Conservation (phyloP, 2,888 invertebrate species). For the Calameuta filiformis region DNA sequence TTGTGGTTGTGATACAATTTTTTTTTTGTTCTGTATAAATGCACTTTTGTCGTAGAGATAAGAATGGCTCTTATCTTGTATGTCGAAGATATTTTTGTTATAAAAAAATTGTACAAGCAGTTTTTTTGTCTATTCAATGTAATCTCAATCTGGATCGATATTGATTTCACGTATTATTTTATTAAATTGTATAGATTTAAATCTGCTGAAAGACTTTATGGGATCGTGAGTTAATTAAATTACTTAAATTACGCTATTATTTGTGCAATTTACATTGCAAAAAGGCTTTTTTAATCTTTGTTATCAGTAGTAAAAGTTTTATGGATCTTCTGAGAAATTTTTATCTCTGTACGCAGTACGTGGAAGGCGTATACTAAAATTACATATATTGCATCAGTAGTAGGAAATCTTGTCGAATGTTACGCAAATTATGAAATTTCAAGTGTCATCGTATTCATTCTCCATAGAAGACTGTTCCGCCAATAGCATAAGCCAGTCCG, state of each 20-base stretch:
- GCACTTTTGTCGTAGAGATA: not conserved
- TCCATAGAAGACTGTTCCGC: not conserved
- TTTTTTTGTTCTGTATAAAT: not conserved
- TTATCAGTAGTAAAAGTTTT: not conserved
- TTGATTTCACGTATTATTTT: too few relatives aligned
- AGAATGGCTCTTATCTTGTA: not conserved
- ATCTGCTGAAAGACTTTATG: too few relatives aligned
- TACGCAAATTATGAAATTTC: not conserved
- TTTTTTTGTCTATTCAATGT: too few relatives aligned
- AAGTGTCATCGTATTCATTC: not conserved
- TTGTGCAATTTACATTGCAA: too few relatives aligned
- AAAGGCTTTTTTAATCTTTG: not conserved
- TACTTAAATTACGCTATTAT: too few relatives aligned
- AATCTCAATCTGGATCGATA: too few relatives aligned
- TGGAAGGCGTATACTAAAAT: too few relatives aligned
- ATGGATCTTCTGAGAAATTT: not conserved
- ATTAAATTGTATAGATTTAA: too few relatives aligned
- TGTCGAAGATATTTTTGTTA: not conserved
- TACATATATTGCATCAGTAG: too few relatives aligned
- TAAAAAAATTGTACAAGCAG: too few relatives aligned
- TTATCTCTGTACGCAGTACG: not conserved
- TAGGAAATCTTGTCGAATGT: not conserved
- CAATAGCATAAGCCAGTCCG: not conserved
- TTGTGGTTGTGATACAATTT: not conserved
- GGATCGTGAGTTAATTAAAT: too few relatives aligned